phyloP scores from a whole-genome alignment of 2,888 invertebrate genomes.

The Clostera curtula region DNA sequence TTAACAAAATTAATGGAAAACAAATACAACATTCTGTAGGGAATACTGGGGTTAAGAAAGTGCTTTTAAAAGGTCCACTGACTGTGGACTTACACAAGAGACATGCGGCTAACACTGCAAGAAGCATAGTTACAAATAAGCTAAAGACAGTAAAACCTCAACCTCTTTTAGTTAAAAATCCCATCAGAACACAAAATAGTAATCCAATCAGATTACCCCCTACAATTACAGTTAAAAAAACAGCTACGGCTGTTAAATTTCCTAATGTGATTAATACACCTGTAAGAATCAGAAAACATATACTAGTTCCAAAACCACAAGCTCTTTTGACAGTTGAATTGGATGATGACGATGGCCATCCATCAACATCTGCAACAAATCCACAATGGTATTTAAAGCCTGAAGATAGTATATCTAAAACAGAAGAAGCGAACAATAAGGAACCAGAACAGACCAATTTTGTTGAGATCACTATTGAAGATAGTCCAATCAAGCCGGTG shows the following conservation, averaged over 20 bases:
- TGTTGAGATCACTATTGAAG: constrained; percentile 64
- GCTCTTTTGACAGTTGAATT: constrained; percentile 48
- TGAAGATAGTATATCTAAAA: constrained; percentile 35
- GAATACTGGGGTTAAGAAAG: constrained; percentile 13
- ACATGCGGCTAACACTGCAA: no score
- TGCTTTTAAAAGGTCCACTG: no score
- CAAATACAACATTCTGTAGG: constrained; percentile 8
- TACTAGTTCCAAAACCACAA: constrained; percentile 10
- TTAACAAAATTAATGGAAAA: constrained; percentile 26
- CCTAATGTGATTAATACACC: constrained; percentile 9
- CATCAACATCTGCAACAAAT: constrained; percentile 19
- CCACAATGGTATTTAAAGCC: constrained; percentile 63
- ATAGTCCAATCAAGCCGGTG: constrained; percentile 52
- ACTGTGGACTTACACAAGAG: no score
- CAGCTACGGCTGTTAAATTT: constrained; percentile 15
- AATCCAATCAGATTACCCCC: constrained; percentile 40
- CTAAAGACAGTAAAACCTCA: constrained; percentile 15
- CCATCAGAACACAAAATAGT: constrained; percentile 20
- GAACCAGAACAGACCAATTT: constrained; percentile 41
- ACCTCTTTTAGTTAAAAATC: constrained; percentile 15
- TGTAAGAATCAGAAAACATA: constrained; percentile 17
- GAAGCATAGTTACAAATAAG: no score
- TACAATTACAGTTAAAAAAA: constrained; percentile 46
- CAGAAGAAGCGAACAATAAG: constrained; percentile 47
- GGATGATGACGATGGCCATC: constrained; percentile 58